Percentiles rank a stretch among this genome's conserved stretches.
These are phyloP conservation scores for Troglohyphantes excavatus DNA, from an alignment of 2,888 invertebrate genomes.

Conservation along the genomic window DNA sequence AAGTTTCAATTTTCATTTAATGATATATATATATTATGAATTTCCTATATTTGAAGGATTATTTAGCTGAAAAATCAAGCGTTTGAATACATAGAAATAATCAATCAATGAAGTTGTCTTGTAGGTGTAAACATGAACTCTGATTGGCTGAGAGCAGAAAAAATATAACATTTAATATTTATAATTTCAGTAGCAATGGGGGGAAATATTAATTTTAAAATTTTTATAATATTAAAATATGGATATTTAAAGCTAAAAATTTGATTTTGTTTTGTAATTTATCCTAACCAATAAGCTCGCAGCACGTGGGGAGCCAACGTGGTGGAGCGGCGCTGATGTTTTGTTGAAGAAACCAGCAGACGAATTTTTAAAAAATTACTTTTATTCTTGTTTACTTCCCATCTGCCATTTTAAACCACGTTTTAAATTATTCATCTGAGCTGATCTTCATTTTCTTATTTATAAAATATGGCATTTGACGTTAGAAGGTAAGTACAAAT, in stretches of 20 bases:
- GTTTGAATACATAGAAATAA: conserved; percentile 47
- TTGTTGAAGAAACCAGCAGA: conserved; percentile 61
- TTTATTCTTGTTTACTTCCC: conserved; percentile 10
- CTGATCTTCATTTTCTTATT: background rate
- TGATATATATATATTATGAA: background rate
- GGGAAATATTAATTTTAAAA: background rate
- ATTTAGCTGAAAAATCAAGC: background rate
- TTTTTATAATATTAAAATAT: conserved; percentile 13
- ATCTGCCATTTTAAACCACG: background rate
- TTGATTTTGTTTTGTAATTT: background rate
- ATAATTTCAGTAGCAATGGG: background rate
- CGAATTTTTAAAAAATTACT: conserved; percentile 27
- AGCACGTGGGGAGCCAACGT: conserved; percentile 78
- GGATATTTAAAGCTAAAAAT: background rate
- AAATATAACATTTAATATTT: conserved; percentile 14
- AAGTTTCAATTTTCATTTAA: background rate
- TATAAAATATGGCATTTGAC: conserved; percentile 79
- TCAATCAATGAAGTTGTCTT: conserved; percentile 52
- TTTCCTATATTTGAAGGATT: background rate
- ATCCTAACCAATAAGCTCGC: conserved; percentile 57
- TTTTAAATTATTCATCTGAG: background rate
- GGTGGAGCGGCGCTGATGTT: conserved; percentile 69
- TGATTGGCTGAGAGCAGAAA: conserved; percentile 44
- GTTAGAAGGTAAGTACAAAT: conserved; percentile 78
- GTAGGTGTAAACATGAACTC: conserved; percentile 74